These are phyloP conservation scores for Saturnia japonica DNA, from an alignment of 2,888 invertebrate species.

Conservation along the genomic window DNA sequence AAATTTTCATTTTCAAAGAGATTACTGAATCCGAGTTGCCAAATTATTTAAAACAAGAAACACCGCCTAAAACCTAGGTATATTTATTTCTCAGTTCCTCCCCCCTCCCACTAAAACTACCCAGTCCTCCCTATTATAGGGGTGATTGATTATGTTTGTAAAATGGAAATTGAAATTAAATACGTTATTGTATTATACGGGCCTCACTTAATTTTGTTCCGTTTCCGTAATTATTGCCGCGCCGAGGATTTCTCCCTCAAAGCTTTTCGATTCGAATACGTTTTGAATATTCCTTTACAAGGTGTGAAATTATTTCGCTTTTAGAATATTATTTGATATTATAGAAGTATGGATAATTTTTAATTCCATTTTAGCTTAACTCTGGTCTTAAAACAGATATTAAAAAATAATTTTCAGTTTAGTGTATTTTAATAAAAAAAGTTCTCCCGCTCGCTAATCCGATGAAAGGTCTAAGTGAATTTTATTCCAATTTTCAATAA, in stretches of 20 bases:
- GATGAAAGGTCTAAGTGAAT: too few relatives aligned
- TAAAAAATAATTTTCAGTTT: neutral
- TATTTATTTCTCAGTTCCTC: neutral
- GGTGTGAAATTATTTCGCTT: neutral
- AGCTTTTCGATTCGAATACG: neutral
- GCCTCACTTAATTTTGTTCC: slow-evolving; percentile 4
- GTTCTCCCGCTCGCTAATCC: too few relatives aligned
- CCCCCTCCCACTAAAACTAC: neutral
- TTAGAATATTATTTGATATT: neutral
- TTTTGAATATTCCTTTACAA: neutral
- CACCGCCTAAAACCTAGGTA: neutral
- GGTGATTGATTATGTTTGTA: slow-evolving; percentile 14
- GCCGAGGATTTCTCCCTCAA: neutral
- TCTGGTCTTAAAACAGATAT: neutral
- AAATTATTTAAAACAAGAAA: neutral
- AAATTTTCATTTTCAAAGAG: too few relatives aligned
- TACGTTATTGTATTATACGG: slow-evolving; percentile 13
- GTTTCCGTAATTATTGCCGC: slow-evolving; percentile 20
- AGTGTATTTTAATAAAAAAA: too few relatives aligned
- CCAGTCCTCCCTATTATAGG: neutral
- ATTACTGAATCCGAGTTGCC: too few relatives aligned
- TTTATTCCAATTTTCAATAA: too few relatives aligned
- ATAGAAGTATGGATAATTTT: neutral
- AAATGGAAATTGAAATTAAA: slow-evolving; percentile 13
- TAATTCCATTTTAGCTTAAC: neutral